Base-by-base conservation (phyloP, 2,797 vertebrate species). In the Urocyon cinereoargenteus region DNA sequence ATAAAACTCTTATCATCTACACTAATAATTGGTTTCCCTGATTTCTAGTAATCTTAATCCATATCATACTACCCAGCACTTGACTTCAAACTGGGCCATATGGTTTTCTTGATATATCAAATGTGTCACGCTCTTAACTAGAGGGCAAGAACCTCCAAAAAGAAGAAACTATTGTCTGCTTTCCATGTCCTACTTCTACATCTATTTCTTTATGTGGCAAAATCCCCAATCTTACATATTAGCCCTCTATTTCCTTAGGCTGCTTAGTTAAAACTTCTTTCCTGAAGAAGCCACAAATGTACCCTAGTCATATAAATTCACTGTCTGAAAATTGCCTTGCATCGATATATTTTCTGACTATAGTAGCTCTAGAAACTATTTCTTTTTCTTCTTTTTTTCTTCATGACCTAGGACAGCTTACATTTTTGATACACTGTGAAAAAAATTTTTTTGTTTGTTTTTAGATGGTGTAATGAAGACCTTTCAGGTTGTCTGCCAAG, bases 361-460 rank as follows among this genome's bases (percentile, higher is more conserved):
- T 13, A 73, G 31, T 9, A 59, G 86, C 88, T 89, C 15, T 49
- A 89, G 16, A 90, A 95, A 36, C 22, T 26, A 19, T 79, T 51
- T 70, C 3, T 78, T 73, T 61, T 92, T 78, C 12, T 70, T 66
- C 5, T 82, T 78, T 19, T 59, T 45, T 78, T 34, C 49, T 85
- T 89, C n/a, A 21, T 86, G 8, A 12, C 9, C 26, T 86, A 66
- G n/a, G 28, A 61, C 40, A 91, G 55, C 22, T 94, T 95, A 83
- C 62, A 40, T 51, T 94, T 95, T 59, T 89, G 45, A 72, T 66
- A 31, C 13, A 40, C 45, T 79, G 24, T n/a, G 21, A 26, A 70
- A 61, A 84, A 85, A 22, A 18, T 1, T 45, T 78, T 70, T 77
- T 66, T 92, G 26, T 89, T 92, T 94, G 28, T 26, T 86, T 97